Percentiles rank a stretch among this genome's conserved stretches.
phyloP scores from a whole-genome alignment of 2,888 invertebrate genomes.

The Drosophila tripunctata region DNA sequence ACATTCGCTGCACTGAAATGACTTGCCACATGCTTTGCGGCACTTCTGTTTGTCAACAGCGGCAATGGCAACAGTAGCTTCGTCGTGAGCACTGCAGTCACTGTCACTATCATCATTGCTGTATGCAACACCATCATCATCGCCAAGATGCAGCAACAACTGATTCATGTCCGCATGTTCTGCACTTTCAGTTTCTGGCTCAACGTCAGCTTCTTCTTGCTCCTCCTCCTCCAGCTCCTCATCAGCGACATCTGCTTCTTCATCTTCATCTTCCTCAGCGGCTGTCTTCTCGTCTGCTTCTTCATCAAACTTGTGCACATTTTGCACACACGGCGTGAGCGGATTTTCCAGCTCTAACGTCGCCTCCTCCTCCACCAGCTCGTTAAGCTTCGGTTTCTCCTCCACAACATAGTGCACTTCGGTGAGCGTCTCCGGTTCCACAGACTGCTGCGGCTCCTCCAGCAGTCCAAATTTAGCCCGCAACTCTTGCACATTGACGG shows the following conservation, averaged over 20 bases:
- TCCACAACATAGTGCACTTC: slow-evolving; percentile 65
- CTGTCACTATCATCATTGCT: slow-evolving; percentile 21
- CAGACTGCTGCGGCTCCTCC: slow-evolving; percentile 41
- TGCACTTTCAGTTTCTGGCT: background rate
- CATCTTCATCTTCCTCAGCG: background rate
- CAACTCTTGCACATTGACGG: slow-evolving; percentile 47
- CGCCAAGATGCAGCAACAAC: slow-evolving; percentile 36
- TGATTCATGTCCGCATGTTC: slow-evolving; percentile 22
- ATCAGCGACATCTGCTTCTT: background rate
- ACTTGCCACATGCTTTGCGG: slow-evolving; percentile 16
- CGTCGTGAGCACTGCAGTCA: slow-evolving; percentile 13
- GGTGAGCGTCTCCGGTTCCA: slow-evolving; percentile 44
- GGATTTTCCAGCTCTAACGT: slow-evolving; percentile 59
- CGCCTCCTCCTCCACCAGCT: slow-evolving; percentile 55
- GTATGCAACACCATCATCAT: slow-evolving; percentile 36
- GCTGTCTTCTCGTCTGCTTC: slow-evolving; percentile 12
- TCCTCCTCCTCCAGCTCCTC: background rate
- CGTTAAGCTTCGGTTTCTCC: slow-evolving; percentile 57
- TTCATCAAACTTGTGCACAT: slow-evolving; percentile 8
- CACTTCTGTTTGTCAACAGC: background rate
- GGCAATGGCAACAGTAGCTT: no score
- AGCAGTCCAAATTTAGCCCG: slow-evolving; percentile 62
- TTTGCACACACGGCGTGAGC: slow-evolving; percentile 37
- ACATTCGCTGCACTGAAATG: slow-evolving; percentile 50
- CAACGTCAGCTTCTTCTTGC: slow-evolving; percentile 1